Percentiles rank a stretch among this genome's conserved stretches.
These are phyloP conservation scores for Chaetoderma sp. DNA, from an alignment of 2,888 invertebrate genomes.

Conservation along the genomic window DNA sequence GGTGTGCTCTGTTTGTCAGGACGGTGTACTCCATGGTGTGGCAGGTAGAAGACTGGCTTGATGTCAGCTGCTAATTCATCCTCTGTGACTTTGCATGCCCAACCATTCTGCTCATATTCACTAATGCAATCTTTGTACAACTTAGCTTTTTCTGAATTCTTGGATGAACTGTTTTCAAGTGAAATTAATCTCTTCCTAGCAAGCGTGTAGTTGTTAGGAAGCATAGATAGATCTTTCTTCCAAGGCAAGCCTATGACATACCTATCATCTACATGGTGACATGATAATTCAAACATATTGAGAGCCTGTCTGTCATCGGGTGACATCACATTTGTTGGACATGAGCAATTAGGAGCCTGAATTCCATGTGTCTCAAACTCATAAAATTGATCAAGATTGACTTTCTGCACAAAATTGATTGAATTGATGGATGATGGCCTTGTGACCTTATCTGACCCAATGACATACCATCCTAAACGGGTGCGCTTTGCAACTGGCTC, in stretches of 20 bases:
- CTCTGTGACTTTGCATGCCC: background rate
- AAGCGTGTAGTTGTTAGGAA: slow-evolving; percentile 5
- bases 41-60: slow-evolving; percentile 8
- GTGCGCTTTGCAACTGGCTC: slow-evolving; percentile 20
- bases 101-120: slow-evolving; percentile 5
- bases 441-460: slow-evolving; percentile 13
- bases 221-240: slow-evolving; percentile 8
- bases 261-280: background rate
- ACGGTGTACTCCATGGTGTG: slow-evolving; percentile 22
- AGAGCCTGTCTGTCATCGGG: background rate
- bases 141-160: slow-evolving; percentile 4
- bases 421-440: background rate
- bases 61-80: background rate
- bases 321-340: background rate
- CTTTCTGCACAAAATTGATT: slow-evolving; percentile 11
- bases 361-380: slow-evolving; percentile 13
- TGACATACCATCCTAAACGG: slow-evolving; percentile 17
- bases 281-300: background rate
- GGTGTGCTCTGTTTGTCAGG: slow-evolving; percentile 14
- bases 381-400: slow-evolving; percentile 18
- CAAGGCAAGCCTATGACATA: slow-evolving; percentile 16
- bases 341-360: background rate
- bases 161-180: background rate
- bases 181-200: slow-evolving; percentile 11
- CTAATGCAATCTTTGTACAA: background rate